Percentiles rank a stretch among this genome's conserved stretches.
phyloP scores from a whole-genome alignment of 2,797 vertebrate genomes.

The Spinibarbus caldwelli region DNA sequence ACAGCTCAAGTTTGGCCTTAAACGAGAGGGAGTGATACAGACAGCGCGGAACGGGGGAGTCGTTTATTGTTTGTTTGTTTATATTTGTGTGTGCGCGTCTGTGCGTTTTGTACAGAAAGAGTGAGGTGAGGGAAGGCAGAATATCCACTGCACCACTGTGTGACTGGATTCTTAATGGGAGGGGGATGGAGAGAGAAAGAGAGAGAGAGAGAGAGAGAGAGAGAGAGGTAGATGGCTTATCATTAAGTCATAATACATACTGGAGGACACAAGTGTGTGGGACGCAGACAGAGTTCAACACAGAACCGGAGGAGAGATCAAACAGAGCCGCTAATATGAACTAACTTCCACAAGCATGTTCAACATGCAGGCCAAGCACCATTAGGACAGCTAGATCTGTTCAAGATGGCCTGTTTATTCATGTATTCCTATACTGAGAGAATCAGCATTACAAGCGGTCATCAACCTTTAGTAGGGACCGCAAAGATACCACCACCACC shows the following conservation, averaged over 20 bases:
- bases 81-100: conserved; percentile 32
- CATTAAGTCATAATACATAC: conserved; percentile 43
- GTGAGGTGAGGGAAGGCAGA: conserved; percentile 72
- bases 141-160: conserved; percentile 87
- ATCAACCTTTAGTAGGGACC: not conserved
- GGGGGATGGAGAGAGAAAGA: conserved; percentile 58
- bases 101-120: conserved; percentile 24
- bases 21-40: conserved; percentile 57
- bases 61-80: conserved; percentile 33
- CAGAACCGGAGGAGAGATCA: conserved; percentile 15
- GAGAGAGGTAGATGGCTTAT: conserved; percentile 54
- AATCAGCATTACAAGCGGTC: not conserved
- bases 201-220: conserved; percentile 61
- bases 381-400: not conserved
- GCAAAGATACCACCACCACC: not conserved
- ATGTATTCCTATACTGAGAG: not conserved
- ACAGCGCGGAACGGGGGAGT: conserved; percentile 25
- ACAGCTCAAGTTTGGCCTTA: not conserved
- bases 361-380: not conserved
- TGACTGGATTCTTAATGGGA: conserved; percentile 84
- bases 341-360: conserved; percentile 13
- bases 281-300: conserved; percentile 48
- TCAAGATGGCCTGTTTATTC: not conserved
- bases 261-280: conserved; percentile 65
- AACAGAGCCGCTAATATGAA: conserved; percentile 14